Base-by-base conservation (phyloP, 2,888 invertebrate species). In the Lapara coniferarum region DNA sequence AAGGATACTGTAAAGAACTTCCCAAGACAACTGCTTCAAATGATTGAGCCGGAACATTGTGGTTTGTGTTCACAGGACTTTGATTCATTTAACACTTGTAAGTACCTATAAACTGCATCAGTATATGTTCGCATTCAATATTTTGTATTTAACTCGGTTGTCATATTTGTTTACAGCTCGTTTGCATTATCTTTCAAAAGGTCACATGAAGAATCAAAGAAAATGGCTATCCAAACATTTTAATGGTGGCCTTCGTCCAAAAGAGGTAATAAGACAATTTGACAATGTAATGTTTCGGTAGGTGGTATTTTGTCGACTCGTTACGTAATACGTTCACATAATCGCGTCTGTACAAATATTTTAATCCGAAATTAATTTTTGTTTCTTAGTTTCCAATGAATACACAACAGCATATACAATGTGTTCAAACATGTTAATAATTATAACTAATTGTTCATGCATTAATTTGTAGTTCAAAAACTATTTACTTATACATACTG, bases 251-350 rank as follows among this genome's bases (percentile, higher is more conserved):
- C 75, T 70, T 10, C 74, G 70, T 63, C 59, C 59, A 53, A 82
- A 72, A 74, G 86, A 91, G 91, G 92, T 91, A 91, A 91, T 74
- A 77, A 75, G 88, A 85, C 82, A 82, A 86, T 88, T 87, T 86
- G 86, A 77, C 84, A 83, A 88, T 85, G 86, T 87, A 85, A 85
- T 75, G 82, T 85, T 89, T 87, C 87, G 74, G 52, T 89, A 89
- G 87, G 77, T 25, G 25, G 1, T 77, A 76, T 86, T 87, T 86
- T 88, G 84, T 74, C 83, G 84, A 85, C 81, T 71, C 25, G 70
- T 70, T 70, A 59, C 68, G n/a, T n/a, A n/a, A n/a, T n/a, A n/a
- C n/a, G 82, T 89, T 88, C 89, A 88, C 88, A 87, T 89, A 86
- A 84, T 58, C 58, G 37, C 13, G 7, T n/a, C 7, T 25, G 4